Evolutionary conservation across 2,888 invertebrate genomes (phyloP).

Genomic region (Cancer borealis): DNA sequence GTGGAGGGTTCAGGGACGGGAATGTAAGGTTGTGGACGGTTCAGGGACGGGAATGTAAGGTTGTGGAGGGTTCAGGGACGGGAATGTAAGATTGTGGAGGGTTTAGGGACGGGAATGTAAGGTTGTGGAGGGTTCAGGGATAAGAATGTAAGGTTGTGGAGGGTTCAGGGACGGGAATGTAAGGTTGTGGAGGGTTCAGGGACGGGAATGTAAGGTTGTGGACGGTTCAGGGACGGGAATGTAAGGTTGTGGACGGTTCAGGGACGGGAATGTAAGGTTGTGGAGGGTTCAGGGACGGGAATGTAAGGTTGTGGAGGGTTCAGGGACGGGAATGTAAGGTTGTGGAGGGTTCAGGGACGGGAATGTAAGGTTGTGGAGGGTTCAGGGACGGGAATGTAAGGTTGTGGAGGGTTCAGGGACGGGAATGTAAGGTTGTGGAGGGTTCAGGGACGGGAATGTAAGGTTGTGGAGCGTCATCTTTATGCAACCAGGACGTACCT

Average conservation of each 20-base stretch:
- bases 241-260: not conserved
- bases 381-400: not conserved
- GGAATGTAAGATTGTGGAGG: not conserved
- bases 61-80: not conserved
- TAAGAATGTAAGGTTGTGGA: not conserved
- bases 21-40: not conserved
- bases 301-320: not conserved
- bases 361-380: not conserved
- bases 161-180: not conserved
- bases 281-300: not conserved
- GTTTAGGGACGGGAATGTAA: not conserved
- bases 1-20: not conserved
- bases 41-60: not conserved
- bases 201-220: too few species aligned
- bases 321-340: not conserved
- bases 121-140: not conserved
- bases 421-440: not conserved
- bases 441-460: not conserved
- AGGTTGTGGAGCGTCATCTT: slow-evolving; percentile 43
- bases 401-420: slow-evolving; percentile 2
- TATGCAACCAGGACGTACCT: slow-evolving; percentile 41
- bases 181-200: not conserved
- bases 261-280: not conserved
- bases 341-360: not conserved
- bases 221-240: too few species aligned